These are phyloP conservation scores for Andrena chrysosceles DNA, from an alignment of 2,888 invertebrate genomes.

Conservation along the genomic window DNA sequence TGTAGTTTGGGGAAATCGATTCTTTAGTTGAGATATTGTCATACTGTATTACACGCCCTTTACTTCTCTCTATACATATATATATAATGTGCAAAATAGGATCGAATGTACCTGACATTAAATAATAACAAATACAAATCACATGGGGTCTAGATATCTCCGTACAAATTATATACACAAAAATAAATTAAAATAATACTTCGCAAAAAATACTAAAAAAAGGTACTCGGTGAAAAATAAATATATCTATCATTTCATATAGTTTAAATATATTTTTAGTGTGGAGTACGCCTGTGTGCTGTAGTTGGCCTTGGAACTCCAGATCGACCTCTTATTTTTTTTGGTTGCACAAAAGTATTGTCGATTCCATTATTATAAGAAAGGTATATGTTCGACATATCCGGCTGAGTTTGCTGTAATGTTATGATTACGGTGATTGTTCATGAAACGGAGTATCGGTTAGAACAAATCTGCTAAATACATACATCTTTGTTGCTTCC, in stretches of 20 bases:
- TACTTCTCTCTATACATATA: background rate
- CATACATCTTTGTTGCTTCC: constrained; percentile 81
- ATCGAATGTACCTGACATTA: constrained; percentile 36
- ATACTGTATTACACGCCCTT: constrained; percentile 15
- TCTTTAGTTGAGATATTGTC: constrained; percentile 28
- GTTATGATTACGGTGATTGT: background rate
- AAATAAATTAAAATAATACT: constrained; percentile 59
- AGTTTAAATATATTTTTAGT: constrained; percentile 66
- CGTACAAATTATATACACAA: constrained; percentile 43
- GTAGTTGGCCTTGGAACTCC: constrained; percentile 87
- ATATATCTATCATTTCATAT: constrained; percentile 54
- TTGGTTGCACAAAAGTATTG: constrained; percentile 86
- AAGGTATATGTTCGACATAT: constrained; percentile 89
- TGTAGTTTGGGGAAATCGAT: constrained; percentile 8
- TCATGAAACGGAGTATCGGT: background rate
- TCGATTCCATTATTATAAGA: constrained; percentile 87
- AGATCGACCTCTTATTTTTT: constrained; percentile 86
- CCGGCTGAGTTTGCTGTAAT: constrained; percentile 86
- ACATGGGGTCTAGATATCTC: constrained; percentile 28
- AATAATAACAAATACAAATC: constrained; percentile 37
- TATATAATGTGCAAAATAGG: constrained; percentile 13
- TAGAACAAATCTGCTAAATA: constrained; percentile 25
- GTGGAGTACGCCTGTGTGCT: constrained; percentile 82
- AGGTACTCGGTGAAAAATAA: constrained; percentile 57
- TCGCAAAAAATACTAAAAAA: constrained; percentile 52